Conservation (phyloP, 2,888 invertebrate species). For the Ophion ventricosus region DNA sequence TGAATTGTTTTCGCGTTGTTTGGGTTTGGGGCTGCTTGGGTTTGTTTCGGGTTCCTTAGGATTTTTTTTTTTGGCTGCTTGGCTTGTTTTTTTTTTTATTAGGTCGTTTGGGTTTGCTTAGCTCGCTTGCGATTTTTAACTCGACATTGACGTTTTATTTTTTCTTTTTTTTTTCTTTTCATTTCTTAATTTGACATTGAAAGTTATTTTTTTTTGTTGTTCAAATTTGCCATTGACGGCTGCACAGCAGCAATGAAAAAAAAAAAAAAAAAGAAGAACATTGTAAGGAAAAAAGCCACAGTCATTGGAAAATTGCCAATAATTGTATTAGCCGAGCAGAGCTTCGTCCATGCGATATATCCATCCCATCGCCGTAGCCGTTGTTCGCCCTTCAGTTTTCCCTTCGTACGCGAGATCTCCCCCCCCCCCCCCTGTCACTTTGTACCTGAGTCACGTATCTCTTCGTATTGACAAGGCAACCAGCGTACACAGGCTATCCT, state of each 20-base stretch:
- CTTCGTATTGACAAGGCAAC: conserved; percentile 81
- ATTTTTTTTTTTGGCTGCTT: too few relatives aligned
- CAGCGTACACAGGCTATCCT: conserved; percentile 72
- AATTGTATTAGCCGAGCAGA: conserved; percentile 4
- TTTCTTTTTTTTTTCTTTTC: not conserved
- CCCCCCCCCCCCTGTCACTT: conserved; percentile 77
- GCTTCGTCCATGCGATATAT: not conserved
- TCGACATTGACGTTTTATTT: not conserved
- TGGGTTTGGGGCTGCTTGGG: too few relatives aligned
- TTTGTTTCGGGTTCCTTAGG: too few relatives aligned
- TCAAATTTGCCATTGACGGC: too few relatives aligned
- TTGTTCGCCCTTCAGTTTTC: conserved; percentile 49
- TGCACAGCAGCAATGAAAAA: too few relatives aligned
- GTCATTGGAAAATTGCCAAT: conserved; percentile 23
- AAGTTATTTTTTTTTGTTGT: not conserved
- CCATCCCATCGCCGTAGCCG: not conserved
- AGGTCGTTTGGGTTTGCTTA: too few relatives aligned
- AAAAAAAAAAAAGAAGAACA: too few relatives aligned
- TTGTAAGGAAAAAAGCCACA: not conserved
- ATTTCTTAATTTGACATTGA: too few relatives aligned
- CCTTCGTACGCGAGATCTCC: conserved; percentile 65
- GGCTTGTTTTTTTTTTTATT: too few relatives aligned
- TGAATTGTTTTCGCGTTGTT: too few relatives aligned
- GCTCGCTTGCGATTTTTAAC: not conserved
- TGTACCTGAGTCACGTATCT: conserved; percentile 81